Conservation (phyloP, 2,797 vertebrate species). For the Alca torda region DNA sequence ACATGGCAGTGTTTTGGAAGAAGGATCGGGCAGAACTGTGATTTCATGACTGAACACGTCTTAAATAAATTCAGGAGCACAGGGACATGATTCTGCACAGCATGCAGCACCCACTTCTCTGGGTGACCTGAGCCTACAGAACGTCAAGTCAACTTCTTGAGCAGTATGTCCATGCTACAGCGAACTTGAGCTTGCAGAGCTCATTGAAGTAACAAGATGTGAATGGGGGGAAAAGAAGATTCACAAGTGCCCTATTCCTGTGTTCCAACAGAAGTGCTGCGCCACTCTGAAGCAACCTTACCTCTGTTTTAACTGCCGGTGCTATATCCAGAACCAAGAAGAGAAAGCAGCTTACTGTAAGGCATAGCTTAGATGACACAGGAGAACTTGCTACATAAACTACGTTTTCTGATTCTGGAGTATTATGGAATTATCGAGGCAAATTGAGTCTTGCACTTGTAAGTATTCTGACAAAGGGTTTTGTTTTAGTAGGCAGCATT, state of each 20-base stretch:
- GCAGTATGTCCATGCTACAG: background rate
- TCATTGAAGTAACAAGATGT: background rate
- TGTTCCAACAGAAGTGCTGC: background rate
- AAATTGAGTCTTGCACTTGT: background rate
- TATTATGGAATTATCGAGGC: background rate
- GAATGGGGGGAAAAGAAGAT: background rate
- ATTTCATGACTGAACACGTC: background rate
- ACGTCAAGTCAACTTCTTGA: background rate
- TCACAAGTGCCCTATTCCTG: conserved; percentile 12
- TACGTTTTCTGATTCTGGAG: background rate
- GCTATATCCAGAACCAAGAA: background rate
- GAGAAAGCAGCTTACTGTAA: background rate
- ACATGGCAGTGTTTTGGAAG: background rate
- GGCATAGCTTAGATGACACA: background rate
- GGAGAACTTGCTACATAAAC: background rate
- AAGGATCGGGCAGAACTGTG: background rate
- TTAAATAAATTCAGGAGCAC: background rate
- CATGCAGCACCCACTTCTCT: background rate
- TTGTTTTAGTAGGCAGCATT: background rate
- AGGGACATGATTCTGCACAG: background rate
- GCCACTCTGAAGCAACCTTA: background rate
- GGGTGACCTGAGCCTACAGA: background rate
- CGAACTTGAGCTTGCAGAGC: background rate
- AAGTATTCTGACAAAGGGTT: background rate
- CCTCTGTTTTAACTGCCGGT: conserved; percentile 14